Conservation (phyloP, 2,113 vertebrate genomes). For the Noturus placidus region DNA sequence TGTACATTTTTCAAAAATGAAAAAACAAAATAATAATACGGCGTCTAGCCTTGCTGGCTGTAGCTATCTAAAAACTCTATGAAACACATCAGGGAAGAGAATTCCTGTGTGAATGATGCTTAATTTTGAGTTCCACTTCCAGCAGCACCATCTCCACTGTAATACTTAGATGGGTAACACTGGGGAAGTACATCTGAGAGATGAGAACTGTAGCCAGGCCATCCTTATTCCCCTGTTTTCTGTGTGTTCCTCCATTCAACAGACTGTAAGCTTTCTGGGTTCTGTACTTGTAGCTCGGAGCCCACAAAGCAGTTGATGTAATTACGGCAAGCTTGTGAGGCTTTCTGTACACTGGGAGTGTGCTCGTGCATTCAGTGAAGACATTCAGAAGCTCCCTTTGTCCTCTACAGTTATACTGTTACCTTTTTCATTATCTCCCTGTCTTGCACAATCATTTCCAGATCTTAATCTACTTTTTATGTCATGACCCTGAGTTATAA, state of each 20-base stretch:
- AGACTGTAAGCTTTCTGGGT: not conserved
- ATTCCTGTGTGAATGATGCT: not conserved
- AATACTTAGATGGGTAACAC: not conserved
- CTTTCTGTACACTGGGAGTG: conserved; percentile 32
- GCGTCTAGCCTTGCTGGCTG: not conserved
- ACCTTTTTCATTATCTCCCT: not conserved
- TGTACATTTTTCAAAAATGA: not conserved
- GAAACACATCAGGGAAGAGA: not conserved
- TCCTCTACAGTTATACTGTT: not conserved
- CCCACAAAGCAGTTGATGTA: not conserved
- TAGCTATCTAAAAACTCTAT: not conserved
- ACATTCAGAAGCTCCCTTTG: not conserved
- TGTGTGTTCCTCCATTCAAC: not conserved
- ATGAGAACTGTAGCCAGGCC: not conserved
- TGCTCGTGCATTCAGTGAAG: not conserved
- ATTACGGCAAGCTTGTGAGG: conserved; percentile 51
- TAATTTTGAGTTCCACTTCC: not conserved
- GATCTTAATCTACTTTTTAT: conserved; percentile 24
- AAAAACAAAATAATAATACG: not conserved
- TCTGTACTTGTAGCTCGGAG: not conserved
- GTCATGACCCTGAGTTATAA: conserved; percentile 12
- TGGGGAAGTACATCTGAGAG: not conserved
- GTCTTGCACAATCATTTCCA: not conserved
- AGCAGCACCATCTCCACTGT: not conserved
- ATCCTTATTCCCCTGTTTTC: not conserved